A percentile compares a stretch with the other conserved stretches of the same genome.
phyloP scores from a whole-genome alignment of 2,113 vertebrate genomes.

The Mungos mungo region DNA sequence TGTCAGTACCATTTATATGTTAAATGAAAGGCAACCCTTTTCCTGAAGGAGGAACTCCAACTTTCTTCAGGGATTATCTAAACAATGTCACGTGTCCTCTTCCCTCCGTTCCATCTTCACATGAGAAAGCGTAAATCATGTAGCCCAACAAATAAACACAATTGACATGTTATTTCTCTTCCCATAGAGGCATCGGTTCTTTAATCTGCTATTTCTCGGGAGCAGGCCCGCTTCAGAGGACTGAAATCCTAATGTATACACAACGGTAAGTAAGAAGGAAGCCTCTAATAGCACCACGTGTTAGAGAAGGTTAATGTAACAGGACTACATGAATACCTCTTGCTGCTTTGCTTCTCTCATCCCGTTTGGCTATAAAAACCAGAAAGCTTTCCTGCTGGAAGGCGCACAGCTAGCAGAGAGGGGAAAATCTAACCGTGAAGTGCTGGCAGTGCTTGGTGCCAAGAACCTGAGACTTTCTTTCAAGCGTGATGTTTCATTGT shows the following conservation, averaged over 20 bases:
- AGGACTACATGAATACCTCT: constrained; percentile 74
- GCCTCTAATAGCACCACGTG: constrained; percentile 62
- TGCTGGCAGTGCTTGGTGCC: constrained; percentile 56
- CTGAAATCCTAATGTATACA: constrained; percentile 75
- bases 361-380: constrained; percentile 72
- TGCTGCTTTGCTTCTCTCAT: constrained; percentile 70
- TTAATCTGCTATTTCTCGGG: constrained; percentile 81
- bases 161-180: constrained; percentile 84
- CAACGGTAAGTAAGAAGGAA: constrained; percentile 58
- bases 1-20: constrained; percentile 77
- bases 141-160: constrained; percentile 84
- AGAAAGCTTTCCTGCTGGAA: constrained; percentile 76
- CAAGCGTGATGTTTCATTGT: constrained; percentile 57
- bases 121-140: constrained; percentile 84
- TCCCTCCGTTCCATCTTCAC: constrained; percentile 78
- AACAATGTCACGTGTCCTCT: constrained; percentile 79
- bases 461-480: constrained; percentile 71
- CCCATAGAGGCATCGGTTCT: constrained; percentile 80
- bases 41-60: constrained; percentile 68
- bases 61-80: constrained; percentile 85
- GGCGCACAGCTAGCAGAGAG: constrained; percentile 61
- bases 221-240: constrained; percentile 71
- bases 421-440: constrained; percentile 73
- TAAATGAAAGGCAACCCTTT: constrained; percentile 69
- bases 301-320: constrained; percentile 74